Evolutionary conservation across 2,888 invertebrate genomes (phyloP), one percentile per base, ranked within the genome.

Genomic region (Chironomus tentans): DNA sequence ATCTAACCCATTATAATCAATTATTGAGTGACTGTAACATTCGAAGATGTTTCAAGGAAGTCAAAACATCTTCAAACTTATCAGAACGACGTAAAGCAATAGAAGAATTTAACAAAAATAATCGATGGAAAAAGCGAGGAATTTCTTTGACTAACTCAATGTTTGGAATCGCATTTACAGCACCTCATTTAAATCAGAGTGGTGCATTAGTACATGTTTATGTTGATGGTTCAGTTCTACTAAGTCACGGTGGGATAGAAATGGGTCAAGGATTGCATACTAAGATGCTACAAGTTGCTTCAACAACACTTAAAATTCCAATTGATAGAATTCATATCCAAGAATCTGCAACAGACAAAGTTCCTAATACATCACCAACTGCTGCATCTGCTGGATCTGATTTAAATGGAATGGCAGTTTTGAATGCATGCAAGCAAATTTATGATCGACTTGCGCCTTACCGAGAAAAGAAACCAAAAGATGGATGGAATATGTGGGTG

Each of bases 201-300:
- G 96, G 95, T 6, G 95, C 97, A 0, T 85, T 98, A 75, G 87
- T 98, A 1, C 88, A 94, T 62, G 87, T 96, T n/a, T 96, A 97
- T 81, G 86, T 86, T 0, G 94, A 94, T 82, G 97, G 96, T 1
- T 94, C 96, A 0, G 94, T 98, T n/a, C n/a, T n/a, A n/a, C 2
- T 85, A 97, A 12, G 80, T 98, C 18, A 95, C 81, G 95, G 95
- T 47, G 97, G 97, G n/a, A 92, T 93, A 7, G 98, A 98, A 87
- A 97, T 98, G 92, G 98, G 98, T 0, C 98, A 98, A 85, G 98
- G 98, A 1, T 85, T 98, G 4, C 93, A 97, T 82, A 98, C 95
- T 0, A 98, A 98, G 86, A 95, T 97, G 92, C 90, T 95, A 75
- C 97, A 97, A 88, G 90, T 95, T 12, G 93, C 94, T 3, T 91